Evolutionary conservation across 2,888 invertebrate species (phyloP).

Genomic region (Leptinotarsa rubiginosa): DNA sequence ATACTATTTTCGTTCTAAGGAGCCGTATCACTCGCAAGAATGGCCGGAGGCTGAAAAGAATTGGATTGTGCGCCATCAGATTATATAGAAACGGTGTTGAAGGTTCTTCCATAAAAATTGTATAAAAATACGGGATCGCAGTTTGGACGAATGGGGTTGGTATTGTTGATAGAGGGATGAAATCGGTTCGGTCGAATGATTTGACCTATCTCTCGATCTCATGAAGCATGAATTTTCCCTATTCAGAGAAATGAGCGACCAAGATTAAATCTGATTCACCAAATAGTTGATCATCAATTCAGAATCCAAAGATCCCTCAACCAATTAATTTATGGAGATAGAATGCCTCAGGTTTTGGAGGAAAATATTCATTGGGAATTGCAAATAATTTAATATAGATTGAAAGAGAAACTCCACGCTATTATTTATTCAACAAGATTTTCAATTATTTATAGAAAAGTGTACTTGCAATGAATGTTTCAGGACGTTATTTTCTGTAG

Average conservation of each 20-base stretch:
- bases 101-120: background rate
- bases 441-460: too few species aligned
- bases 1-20: background rate
- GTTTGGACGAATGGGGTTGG: background rate
- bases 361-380: too few species aligned
- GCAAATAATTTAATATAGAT: too few species aligned
- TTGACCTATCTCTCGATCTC: background rate
- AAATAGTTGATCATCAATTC: background rate
- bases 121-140: background rate
- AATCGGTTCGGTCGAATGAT: background rate
- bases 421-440: too few species aligned
- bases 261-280: background rate
- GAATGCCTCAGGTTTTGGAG: too few species aligned
- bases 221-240: background rate
- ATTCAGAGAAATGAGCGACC: background rate
- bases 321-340: too few species aligned
- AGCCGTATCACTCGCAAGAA: slow-evolving; percentile 2
- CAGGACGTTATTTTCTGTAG: too few species aligned
- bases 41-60: background rate
- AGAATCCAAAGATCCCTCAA: too few species aligned
- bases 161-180: slow-evolving; percentile 1
- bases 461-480: too few species aligned
- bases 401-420: too few species aligned
- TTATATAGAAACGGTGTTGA: slow-evolving; percentile 3
- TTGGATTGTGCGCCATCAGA: slow-evolving; percentile 4